A percentile compares a stretch with the other conserved stretches of the same genome.
These are phyloP conservation scores for Amphiprion percula DNA, from an alignment of 2,113 vertebrate species.

Conservation along the genomic window DNA sequence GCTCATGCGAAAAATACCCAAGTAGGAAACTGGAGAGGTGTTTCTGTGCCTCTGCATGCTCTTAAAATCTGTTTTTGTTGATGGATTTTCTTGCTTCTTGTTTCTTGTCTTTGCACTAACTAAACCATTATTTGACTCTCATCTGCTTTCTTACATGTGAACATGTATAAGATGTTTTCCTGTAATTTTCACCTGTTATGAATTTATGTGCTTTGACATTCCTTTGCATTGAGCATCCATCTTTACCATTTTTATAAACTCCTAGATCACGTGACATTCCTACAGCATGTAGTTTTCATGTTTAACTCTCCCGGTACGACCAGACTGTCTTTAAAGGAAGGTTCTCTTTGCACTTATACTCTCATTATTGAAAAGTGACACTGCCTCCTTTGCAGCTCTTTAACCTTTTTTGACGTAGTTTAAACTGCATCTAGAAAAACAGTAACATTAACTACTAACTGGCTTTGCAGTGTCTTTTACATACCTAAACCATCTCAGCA, in stretches of 20 bases:
- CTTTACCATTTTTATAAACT: neutral
- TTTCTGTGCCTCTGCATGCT: slow-evolving; percentile 81
- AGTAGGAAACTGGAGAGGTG: slow-evolving; percentile 47
- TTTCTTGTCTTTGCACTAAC: slow-evolving; percentile 27
- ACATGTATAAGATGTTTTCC: slow-evolving; percentile 3
- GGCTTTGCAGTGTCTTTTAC: slow-evolving; percentile 2
- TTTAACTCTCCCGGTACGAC: neutral
- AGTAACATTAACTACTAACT: slow-evolving; percentile 27
- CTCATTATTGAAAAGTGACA: neutral
- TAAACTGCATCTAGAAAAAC: slow-evolving; percentile 7
- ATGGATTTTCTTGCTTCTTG: slow-evolving; percentile 11
- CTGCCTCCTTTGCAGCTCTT: neutral
- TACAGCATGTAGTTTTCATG: neutral
- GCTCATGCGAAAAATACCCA: neutral
- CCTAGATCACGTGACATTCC: neutral
- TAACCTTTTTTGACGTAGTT: neutral
- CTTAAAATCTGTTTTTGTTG: slow-evolving; percentile 35
- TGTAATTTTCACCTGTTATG: slow-evolving; percentile 8
- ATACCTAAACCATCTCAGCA: neutral
- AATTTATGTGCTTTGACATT: neutral
- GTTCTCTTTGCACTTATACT: neutral
- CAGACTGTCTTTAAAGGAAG: neutral
- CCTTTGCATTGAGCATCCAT: slow-evolving; percentile 18
- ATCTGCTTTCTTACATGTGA: slow-evolving; percentile 4
- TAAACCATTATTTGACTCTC: slow-evolving; percentile 35